Conservation (phyloP, 2,888 invertebrate species). For the Sphaerophoria taeniata region DNA sequence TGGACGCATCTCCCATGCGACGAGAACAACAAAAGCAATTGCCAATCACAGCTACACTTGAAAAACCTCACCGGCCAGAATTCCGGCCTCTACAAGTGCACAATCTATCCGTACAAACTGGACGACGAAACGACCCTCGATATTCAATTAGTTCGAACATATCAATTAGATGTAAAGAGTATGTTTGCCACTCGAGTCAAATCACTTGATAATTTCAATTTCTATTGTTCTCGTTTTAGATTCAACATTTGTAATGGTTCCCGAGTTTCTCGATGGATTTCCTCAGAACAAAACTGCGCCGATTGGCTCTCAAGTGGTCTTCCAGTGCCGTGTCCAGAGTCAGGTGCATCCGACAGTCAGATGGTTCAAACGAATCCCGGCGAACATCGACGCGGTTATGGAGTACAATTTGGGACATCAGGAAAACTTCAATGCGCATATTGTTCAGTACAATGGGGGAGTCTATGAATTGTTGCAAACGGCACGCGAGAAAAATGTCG, state of each 20-base stretch:
- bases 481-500: conserved; percentile 79
- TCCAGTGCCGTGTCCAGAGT: conserved; percentile 81
- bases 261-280: conserved; percentile 80
- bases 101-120: conserved; percentile 78
- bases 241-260: conserved; percentile 77
- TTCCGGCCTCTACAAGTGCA: conserved; percentile 82
- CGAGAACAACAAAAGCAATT: conserved; percentile 78
- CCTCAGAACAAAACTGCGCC: conserved; percentile 79
- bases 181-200: conserved; percentile 56
- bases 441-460: conserved; percentile 79
- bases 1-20: conserved; percentile 80
- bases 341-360: conserved; percentile 80
- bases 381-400: conserved; percentile 53
- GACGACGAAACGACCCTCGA: conserved; percentile 78
- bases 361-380: conserved; percentile 79
- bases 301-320: conserved; percentile 78
- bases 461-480: conserved; percentile 80
- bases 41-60: conserved; percentile 78
- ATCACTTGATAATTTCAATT: conserved; percentile 8
- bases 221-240: conserved; percentile 75
- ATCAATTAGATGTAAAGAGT: conserved; percentile 81
- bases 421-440: conserved; percentile 78
- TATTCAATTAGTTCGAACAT: conserved; percentile 81
- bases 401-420: conserved; percentile 58
- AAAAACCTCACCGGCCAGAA: conserved; percentile 81